phyloP scores from a whole-genome alignment of 2,888 invertebrate species.

The Tuberolachnus salignus region DNA sequence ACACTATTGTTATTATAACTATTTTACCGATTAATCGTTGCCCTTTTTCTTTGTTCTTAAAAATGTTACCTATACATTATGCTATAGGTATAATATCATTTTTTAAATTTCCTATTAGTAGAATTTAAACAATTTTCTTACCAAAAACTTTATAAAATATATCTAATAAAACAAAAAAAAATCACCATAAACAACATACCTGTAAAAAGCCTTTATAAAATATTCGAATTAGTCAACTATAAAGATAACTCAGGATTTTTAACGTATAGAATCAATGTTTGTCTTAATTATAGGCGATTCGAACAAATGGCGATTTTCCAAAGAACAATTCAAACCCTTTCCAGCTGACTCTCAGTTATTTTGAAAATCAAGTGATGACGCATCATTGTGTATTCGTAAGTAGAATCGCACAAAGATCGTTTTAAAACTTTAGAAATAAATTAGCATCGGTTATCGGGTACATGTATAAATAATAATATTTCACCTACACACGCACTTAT shows the following conservation, averaged over 20 bases:
- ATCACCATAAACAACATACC: not conserved
- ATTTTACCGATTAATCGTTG: no score
- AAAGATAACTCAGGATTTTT: not conserved
- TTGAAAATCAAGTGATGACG: slow-evolving; percentile 27
- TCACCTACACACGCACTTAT: no score
- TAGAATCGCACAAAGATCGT: not conserved
- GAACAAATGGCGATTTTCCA: slow-evolving; percentile 54
- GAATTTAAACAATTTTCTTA: no score
- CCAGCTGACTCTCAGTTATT: slow-evolving; percentile 50
- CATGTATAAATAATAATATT: no score
- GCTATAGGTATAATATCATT: not conserved
- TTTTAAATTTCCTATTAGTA: no score
- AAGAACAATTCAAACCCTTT: slow-evolving; percentile 55
- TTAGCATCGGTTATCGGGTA: not conserved
- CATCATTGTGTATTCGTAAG: slow-evolving; percentile 38
- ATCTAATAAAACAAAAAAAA: not conserved
- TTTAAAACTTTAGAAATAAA: not conserved
- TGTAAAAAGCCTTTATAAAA: not conserved
- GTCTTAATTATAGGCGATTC: slow-evolving; percentile 47
- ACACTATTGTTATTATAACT: no score
- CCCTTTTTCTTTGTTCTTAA: not conserved
- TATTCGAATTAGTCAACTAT: not conserved
- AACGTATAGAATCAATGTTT: slow-evolving; percentile 13
- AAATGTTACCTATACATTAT: not conserved
- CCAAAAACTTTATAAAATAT: no score